Conservation (phyloP, 2,113 vertebrate genomes). For the Rhipidura dahli region DNA sequence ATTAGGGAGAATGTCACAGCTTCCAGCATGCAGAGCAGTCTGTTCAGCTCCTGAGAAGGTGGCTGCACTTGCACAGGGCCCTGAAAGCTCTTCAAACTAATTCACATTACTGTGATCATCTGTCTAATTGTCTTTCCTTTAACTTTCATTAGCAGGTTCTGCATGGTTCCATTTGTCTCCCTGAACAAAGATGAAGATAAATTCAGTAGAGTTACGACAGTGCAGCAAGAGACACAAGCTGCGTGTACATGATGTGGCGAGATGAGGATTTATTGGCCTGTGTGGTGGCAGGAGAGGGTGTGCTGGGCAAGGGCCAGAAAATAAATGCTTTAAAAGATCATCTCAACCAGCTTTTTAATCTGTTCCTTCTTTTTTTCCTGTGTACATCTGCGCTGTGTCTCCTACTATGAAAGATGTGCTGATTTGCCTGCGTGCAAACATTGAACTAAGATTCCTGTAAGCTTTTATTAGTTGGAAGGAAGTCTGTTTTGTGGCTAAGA, state of each 20-base stretch:
- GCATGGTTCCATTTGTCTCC: background rate
- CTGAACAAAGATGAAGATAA: background rate
- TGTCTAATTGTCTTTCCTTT: background rate
- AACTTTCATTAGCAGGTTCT: background rate
- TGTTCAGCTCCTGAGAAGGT: background rate
- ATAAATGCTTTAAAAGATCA: background rate
- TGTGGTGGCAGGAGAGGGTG: background rate
- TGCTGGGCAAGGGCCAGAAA: background rate
- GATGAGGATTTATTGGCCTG: background rate
- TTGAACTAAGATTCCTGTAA: background rate
- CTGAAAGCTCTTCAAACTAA: background rate
- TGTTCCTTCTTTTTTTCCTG: background rate
- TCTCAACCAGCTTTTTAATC: background rate
- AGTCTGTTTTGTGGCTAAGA: background rate
- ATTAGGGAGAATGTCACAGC: background rate
- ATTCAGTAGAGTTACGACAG: background rate
- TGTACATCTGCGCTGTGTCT: background rate
- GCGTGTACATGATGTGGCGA: accelerated
- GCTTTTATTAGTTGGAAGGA: background rate
- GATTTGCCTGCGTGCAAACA: background rate
- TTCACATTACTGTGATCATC: background rate
- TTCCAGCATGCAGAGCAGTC: background rate
- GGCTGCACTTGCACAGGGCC: background rate
- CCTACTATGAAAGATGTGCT: background rate
- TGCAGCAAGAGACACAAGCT: background rate